phyloP scores from a whole-genome alignment of 2,888 invertebrate species.

The Coenonympha arcania region DNA sequence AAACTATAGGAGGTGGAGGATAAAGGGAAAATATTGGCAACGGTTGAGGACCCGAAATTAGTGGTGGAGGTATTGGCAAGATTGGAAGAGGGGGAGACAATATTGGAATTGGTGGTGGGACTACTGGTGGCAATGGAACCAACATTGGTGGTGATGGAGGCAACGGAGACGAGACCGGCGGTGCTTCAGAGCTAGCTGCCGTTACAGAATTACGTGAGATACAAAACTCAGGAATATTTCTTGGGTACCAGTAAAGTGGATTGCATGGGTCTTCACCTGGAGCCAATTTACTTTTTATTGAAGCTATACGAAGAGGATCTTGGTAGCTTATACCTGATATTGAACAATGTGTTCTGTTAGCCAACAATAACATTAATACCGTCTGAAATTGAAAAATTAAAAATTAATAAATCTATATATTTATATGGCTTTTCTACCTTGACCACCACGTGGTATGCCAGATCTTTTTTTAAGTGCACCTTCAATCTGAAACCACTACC shows the following conservation, averaged over 20 bases:
- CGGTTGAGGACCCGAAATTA: slow-evolving; percentile 8
- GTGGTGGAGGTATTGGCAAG: slow-evolving; percentile 12
- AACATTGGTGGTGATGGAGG: slow-evolving; percentile 17
- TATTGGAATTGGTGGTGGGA: slow-evolving; percentile 14
- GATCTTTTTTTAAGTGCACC: too few species aligned
- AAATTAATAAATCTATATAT: too few species aligned
- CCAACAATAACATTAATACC: slow-evolving; percentile 25
- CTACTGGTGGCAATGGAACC: slow-evolving; percentile 4
- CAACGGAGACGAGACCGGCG: slow-evolving; percentile 12
- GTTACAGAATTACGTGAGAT: slow-evolving; percentile 20
- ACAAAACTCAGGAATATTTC: slow-evolving; percentile 37
- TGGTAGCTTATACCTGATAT: slow-evolving; percentile 44
- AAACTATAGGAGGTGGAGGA: slow-evolving; percentile 14
- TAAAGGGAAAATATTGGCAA: slow-evolving; percentile 18
- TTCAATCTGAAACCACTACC: too few species aligned
- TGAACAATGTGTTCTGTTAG: slow-evolving; percentile 32
- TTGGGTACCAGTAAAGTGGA: slow-evolving; percentile 57
- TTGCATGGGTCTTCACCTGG: slow-evolving; percentile 48
- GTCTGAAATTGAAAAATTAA: slow-evolving; percentile 34
- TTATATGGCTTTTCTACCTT: too few species aligned
- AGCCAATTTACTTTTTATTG: slow-evolving; percentile 8
- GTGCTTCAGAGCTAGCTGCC: slow-evolving; percentile 2
- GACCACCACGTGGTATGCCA: too few species aligned
- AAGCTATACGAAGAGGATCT: slow-evolving; percentile 32
- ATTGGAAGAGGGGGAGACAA: slow-evolving; percentile 19